phyloP scores from a whole-genome alignment of 2,113 vertebrate species.

The Sisor rabdophorus region DNA sequence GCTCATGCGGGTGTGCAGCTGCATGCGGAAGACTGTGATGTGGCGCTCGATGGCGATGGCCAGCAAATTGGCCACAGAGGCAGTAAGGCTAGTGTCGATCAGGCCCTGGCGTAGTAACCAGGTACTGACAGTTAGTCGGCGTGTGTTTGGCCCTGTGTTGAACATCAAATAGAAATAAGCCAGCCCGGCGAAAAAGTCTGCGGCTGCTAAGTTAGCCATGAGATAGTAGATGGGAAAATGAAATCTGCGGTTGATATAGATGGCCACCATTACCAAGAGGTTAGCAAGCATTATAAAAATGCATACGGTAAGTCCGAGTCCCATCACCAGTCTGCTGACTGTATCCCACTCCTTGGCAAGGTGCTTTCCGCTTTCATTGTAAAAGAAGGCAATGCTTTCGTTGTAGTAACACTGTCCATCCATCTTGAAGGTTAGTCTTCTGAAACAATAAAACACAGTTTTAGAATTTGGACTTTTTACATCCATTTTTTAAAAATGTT shows the following conservation, averaged over 20 bases:
- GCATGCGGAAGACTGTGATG: slow-evolving; percentile 98
- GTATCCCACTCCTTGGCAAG: slow-evolving; percentile 93
- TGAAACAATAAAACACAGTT: slow-evolving; percentile 44
- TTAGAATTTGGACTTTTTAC: neutral
- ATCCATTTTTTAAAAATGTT: neutral
- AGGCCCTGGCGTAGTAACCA: slow-evolving; percentile 97
- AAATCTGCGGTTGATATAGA: slow-evolving; percentile 96
- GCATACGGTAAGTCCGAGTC: slow-evolving; percentile 95
- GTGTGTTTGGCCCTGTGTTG: slow-evolving; percentile 97
- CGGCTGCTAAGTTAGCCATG: slow-evolving; percentile 97
- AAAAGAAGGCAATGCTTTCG: slow-evolving; percentile 98
- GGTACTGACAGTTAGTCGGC: slow-evolving; percentile 88
- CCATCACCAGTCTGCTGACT: slow-evolving; percentile 96
- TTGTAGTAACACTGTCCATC: slow-evolving; percentile 95
- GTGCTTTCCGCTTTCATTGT: slow-evolving; percentile 90
- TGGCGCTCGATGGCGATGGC: slow-evolving; percentile 97
- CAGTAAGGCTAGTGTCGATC: slow-evolving; percentile 95
- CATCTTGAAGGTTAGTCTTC: slow-evolving; percentile 73
- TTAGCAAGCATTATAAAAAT: slow-evolving; percentile 99
- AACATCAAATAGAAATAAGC: slow-evolving; percentile 99
- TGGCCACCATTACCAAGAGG: slow-evolving; percentile 96
- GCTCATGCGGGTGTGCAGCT: slow-evolving; percentile 97
- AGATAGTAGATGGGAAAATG: slow-evolving; percentile 99
- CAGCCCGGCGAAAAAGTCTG: slow-evolving; percentile 96
- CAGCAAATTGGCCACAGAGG: slow-evolving; percentile 92